Conservation (phyloP, 2,113 vertebrate species). For the Epinephelus lanceolatus region DNA sequence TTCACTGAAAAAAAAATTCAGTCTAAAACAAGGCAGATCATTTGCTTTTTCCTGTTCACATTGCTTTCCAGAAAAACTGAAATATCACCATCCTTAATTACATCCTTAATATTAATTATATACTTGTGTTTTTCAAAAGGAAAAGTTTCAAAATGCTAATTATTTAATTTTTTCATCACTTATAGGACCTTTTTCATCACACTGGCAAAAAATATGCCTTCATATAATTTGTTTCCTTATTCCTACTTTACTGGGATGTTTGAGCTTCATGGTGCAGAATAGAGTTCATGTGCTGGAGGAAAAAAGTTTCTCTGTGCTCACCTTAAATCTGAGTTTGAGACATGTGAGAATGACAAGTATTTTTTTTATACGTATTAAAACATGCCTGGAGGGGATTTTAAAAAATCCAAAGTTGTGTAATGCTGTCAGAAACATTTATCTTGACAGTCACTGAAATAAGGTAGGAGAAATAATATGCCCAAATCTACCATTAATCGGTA, state of each 20-base stretch:
- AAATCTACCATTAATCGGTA: neutral
- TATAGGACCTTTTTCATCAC: no score
- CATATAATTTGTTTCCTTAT: neutral
- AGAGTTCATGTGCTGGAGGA: neutral
- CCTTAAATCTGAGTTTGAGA: neutral
- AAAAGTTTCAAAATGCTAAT: no score
- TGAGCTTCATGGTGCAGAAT: neutral
- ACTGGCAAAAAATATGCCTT: no score
- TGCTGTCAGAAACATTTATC: neutral
- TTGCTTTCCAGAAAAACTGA: neutral
- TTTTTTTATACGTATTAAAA: neutral
- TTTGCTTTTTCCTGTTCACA: no score
- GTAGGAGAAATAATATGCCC: neutral
- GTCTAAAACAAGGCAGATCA: neutral
- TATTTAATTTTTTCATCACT: no score
- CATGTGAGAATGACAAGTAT: neutral
- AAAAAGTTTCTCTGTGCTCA: neutral
- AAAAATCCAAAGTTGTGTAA: neutral
- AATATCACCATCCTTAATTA: no score
- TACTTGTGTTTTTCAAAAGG: no score
- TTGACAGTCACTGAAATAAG: neutral
- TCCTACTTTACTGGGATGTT: neutral
- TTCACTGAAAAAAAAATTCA: neutral
- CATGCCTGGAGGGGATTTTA: neutral
- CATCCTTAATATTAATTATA: no score